These are phyloP conservation scores for Oegoconia quadripuncta DNA, from an alignment of 2,888 invertebrate species.

Conservation along the genomic window DNA sequence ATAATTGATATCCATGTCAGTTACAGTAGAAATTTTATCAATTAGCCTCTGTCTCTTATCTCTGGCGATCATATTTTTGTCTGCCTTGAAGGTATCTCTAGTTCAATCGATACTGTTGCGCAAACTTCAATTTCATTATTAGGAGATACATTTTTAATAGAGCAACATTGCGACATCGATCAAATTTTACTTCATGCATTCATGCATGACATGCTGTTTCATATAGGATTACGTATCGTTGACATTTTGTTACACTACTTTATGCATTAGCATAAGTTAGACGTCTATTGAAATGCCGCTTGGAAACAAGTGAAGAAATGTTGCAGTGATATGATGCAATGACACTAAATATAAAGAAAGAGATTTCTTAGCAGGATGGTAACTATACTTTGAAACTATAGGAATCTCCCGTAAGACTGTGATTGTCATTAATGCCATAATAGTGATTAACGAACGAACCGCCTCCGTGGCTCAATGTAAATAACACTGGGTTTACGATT, in stretches of 20 bases:
- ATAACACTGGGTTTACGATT: too few relatives aligned
- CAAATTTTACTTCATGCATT: slow-evolving; percentile 35
- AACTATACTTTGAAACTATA: too few relatives aligned
- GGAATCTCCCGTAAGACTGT: too few relatives aligned
- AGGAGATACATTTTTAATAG: slow-evolving; percentile 44
- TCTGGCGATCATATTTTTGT: slow-evolving; percentile 26
- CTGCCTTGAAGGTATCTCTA: slow-evolving; percentile 19
- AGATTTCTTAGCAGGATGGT: too few relatives aligned
- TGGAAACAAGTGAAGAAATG: too few relatives aligned
- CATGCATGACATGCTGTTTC: slow-evolving; percentile 31
- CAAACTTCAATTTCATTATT: slow-evolving; percentile 34
- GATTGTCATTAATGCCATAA: too few relatives aligned
- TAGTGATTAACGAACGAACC: too few relatives aligned
- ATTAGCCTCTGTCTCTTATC: slow-evolving; percentile 37
- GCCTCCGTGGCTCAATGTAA: too few relatives aligned
- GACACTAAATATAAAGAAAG: too few relatives aligned
- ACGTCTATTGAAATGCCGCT: slow-evolving; percentile 34
- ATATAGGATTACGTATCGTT: slow-evolving; percentile 47
- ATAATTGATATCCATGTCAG: slow-evolving; percentile 48
- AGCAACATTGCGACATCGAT: slow-evolving; percentile 48
- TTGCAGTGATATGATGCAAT: too few relatives aligned
- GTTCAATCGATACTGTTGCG: slow-evolving; percentile 31
- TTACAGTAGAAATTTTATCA: slow-evolving; percentile 38
- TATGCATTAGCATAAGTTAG: slow-evolving; percentile 56
- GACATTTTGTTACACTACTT: slow-evolving; percentile 52